Evolutionary conservation across 2,888 invertebrate species (phyloP).

Genomic region (Stenolophus ochropezus): DNA sequence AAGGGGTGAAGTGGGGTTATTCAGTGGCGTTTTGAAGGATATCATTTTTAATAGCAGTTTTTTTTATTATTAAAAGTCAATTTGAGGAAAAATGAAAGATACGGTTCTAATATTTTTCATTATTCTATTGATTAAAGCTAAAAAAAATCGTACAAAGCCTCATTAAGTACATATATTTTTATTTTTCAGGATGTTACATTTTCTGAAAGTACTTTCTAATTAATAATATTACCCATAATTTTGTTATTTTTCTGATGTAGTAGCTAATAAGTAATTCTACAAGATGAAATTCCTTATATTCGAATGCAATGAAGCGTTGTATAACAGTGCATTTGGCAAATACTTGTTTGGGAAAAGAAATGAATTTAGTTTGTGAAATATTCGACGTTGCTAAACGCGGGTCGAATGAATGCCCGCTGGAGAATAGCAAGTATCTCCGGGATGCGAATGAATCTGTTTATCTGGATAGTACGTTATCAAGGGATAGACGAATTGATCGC

Average conservation of each 20-base stretch:
- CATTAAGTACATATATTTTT: no score
- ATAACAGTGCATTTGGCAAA: background rate
- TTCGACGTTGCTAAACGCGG: background rate
- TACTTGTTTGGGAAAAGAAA: background rate
- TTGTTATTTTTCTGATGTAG: background rate
- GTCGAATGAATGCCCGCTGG: background rate
- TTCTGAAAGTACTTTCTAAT: no score
- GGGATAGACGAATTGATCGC: slow-evolving; percentile 30
- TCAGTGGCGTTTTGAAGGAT: no score
- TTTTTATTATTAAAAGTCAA: no score
- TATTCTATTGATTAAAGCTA: no score
- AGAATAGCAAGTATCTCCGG: slow-evolving; percentile 4
- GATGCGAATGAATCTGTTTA: slow-evolving; percentile 27
- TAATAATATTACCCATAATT: no score
- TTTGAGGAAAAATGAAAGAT: no score
- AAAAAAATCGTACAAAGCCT: no score
- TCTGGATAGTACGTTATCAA: slow-evolving; percentile 32
- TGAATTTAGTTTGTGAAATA: background rate
- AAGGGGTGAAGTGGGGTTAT: no score
- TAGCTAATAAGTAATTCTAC: background rate
- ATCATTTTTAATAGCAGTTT: no score
- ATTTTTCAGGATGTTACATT: no score
- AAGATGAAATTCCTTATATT: background rate
- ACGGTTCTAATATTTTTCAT: no score
- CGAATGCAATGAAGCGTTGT: background rate